A percentile compares a stretch with the other conserved stretches of the same genome.
These are phyloP conservation scores for Aspidapion aeneum DNA, from an alignment of 2,888 invertebrate species.

Conservation along the genomic window DNA sequence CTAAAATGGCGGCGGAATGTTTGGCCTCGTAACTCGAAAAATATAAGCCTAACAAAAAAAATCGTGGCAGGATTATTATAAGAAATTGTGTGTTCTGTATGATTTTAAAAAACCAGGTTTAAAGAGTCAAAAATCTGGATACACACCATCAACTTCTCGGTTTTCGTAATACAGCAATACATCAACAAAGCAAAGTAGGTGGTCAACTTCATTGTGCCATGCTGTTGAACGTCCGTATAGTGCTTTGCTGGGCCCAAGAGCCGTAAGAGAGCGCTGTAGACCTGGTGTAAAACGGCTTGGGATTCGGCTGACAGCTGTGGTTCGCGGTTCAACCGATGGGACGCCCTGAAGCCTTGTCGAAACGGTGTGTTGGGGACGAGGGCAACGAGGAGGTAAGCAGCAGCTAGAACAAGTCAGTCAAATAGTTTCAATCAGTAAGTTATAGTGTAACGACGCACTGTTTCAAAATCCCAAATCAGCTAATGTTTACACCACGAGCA, in stretches of 20 bases:
- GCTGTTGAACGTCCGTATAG: conserved; percentile 80
- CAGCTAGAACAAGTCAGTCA: conserved; percentile 68
- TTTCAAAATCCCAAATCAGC: too few relatives aligned
- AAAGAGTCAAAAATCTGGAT: too few relatives aligned
- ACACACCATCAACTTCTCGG: conserved; percentile 88
- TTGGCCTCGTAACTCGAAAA: too few relatives aligned
- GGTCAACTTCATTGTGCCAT: conserved; percentile 88
- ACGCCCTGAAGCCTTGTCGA: conserved; percentile 79
- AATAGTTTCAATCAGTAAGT: too few relatives aligned
- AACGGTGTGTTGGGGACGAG: conserved; percentile 89
- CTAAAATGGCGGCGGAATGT: too few relatives aligned
- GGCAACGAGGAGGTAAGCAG: conserved; percentile 84
- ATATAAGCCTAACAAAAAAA: too few relatives aligned
- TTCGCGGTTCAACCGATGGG: conserved; percentile 49
- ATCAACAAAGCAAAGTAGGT: conserved; percentile 91
- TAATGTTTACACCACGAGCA: too few relatives aligned
- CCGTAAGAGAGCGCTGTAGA: conserved; percentile 70
- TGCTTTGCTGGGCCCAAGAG: conserved; percentile 79
- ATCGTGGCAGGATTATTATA: too few relatives aligned
- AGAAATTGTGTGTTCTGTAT: too few relatives aligned
- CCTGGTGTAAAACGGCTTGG: conserved; percentile 57
- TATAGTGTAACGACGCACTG: too few relatives aligned
- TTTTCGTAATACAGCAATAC: conserved; percentile 85
- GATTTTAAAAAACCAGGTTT: too few relatives aligned
- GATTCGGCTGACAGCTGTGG: conserved; percentile 54